Percentiles rank a stretch among this genome's conserved stretches.
Conservation (phyloP, 2,113 vertebrate species). For the Andinoacara biseriatus region DNA sequence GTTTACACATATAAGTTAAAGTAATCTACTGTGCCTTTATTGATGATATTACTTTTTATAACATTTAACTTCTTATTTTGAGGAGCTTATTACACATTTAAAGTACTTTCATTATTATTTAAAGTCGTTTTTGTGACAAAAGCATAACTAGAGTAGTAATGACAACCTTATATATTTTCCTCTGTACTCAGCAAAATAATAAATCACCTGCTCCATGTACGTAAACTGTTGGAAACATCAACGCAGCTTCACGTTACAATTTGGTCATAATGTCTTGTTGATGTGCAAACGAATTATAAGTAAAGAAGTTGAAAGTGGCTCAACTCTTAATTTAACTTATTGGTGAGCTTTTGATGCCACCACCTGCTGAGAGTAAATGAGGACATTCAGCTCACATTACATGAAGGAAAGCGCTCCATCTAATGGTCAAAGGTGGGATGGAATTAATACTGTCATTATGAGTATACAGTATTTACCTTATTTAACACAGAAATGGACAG, state of each 20-base stretch:
- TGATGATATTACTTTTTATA: neutral
- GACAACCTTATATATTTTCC: neutral
- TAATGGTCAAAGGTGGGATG: slow-evolving; percentile 26
- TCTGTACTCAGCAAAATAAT: neutral
- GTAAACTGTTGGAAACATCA: neutral
- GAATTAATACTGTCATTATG: neutral
- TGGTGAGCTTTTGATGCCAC: neutral
- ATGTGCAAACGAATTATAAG: too few relatives aligned
- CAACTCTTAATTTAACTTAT: neutral
- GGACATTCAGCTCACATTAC: neutral
- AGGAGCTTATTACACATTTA: neutral
- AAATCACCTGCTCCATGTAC: neutral
- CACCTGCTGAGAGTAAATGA: neutral
- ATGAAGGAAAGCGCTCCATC: slow-evolving; percentile 22
- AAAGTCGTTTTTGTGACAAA: neutral
- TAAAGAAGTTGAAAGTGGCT: too few relatives aligned
- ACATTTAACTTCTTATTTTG: neutral
- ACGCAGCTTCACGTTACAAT: neutral
- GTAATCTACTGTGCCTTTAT: neutral
- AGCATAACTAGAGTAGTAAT: neutral
- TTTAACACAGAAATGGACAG: neutral
- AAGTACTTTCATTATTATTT: neutral
- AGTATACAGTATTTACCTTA: neutral
- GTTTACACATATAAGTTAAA: neutral
- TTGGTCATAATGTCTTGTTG: neutral